Evolutionary conservation across 30 jellyfish, hydroid and myxozoan species (phyloP).

Genomic region (Mastigias papua): DNA sequence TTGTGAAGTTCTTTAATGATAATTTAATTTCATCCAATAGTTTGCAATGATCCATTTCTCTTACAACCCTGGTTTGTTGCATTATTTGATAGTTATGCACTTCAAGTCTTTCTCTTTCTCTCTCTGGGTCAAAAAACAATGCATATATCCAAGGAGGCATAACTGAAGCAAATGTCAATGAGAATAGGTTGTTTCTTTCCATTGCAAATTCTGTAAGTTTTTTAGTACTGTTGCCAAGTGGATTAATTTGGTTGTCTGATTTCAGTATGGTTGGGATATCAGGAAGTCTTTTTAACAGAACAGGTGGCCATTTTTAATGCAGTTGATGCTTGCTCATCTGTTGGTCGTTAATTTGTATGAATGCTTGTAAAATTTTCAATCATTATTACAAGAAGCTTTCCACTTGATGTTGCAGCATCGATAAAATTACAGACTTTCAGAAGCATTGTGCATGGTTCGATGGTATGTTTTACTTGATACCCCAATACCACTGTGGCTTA

Average conservation of each 20-base stretch:
- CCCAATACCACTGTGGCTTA: too few species aligned
- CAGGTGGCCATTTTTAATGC: slow-evolving; percentile 42
- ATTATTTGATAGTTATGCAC: too few species aligned
- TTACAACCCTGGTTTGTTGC: not conserved
- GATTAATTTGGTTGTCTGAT: not conserved
- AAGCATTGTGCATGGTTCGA: too few species aligned
- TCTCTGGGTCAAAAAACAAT: slow-evolving; percentile 34
- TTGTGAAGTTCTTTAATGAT: not conserved
- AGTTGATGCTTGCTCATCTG: slow-evolving; percentile 2
- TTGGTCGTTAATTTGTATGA: slow-evolving; percentile 3
- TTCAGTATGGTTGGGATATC: slow-evolving; percentile 2
- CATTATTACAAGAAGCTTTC: slow-evolving; percentile 39
- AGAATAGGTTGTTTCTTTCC: not conserved
- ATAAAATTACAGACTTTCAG: too few species aligned
- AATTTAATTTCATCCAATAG: slow-evolving; percentile 24
- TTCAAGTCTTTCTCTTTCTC: too few species aligned
- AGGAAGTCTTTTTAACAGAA: slow-evolving; percentile 20
- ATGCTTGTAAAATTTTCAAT: slow-evolving; percentile 16
- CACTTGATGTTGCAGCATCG: too few species aligned
- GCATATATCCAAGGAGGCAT: too few species aligned
- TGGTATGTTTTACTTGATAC: too few species aligned
- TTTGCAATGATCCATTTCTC: too few species aligned
- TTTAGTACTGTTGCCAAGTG: not conserved
- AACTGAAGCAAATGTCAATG: not conserved
- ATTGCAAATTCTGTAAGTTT: too few species aligned